Evolutionary conservation across 2,888 invertebrate genomes (phyloP).

Genomic region (Athrips mouffetella): DNA sequence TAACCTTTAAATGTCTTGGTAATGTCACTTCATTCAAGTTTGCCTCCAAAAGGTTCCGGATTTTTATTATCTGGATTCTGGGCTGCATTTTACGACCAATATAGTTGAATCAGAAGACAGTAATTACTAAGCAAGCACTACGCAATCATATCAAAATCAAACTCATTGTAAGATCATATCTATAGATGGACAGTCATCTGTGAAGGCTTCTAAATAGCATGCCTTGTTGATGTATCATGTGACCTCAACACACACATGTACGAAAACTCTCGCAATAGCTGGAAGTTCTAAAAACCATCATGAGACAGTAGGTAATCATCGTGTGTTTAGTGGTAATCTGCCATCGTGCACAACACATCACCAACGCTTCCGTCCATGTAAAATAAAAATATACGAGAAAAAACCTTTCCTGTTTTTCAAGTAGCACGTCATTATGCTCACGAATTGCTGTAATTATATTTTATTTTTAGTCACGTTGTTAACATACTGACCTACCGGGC

Average conservation of each 20-base stretch:
- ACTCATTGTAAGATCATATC: conserved; percentile 15
- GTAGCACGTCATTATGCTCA: conserved; percentile 31
- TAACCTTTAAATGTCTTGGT: conserved; percentile 47
- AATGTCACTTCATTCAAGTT: conserved; percentile 24
- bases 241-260: conserved; percentile 33
- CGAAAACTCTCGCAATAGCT: conserved; percentile 39
- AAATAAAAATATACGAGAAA: conserved; percentile 31
- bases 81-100: too few species aligned
- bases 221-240: conserved; percentile 27
- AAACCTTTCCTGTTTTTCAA: conserved; percentile 42
- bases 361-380: conserved; percentile 52
- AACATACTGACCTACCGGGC: conserved; percentile 15
- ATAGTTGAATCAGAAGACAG: too few species aligned
- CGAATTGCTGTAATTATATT: conserved; percentile 41
- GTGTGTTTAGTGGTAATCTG: conserved; percentile 55
- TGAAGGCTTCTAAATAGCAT: conserved; percentile 24
- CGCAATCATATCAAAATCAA: conserved; percentile 12
- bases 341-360: conserved; percentile 48
- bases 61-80: not conserved
- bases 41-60: not conserved
- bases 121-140: not conserved
- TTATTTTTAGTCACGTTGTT: conserved; percentile 20
- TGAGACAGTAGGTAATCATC: conserved; percentile 47
- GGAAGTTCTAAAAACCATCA: conserved; percentile 54
- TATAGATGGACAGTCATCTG: conserved; percentile 15